Conservation (phyloP, 2,888 invertebrate species). For the Drosophila tripunctata region DNA sequence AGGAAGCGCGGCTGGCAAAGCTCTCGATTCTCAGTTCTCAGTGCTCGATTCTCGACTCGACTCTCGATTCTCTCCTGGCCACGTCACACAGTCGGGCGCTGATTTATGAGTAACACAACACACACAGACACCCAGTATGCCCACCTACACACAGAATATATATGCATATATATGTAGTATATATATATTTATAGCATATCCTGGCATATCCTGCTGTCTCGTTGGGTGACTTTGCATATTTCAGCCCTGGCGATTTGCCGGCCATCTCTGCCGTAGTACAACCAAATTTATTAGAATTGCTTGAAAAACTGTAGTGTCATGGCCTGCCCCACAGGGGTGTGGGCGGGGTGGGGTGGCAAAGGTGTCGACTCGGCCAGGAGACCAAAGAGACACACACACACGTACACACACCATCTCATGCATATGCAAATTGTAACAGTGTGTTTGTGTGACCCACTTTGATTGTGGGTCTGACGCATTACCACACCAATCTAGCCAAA, state of each 20-base stretch:
- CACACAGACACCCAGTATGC: constrained; percentile 36
- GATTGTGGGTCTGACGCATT: constrained; percentile 63
- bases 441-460: constrained; percentile 66
- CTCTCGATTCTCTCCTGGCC: background rate
- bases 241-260: constrained; percentile 48
- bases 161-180: constrained; percentile 11
- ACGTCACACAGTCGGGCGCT: constrained; percentile 49
- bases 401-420: constrained; percentile 47
- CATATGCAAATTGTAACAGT: constrained; percentile 72
- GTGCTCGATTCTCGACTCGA: constrained; percentile 6
- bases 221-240: constrained; percentile 72
- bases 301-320: constrained; percentile 63
- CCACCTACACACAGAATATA: constrained; percentile 26
- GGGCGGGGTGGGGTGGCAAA: background rate
- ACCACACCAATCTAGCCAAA: background rate
- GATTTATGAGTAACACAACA: constrained; percentile 56
- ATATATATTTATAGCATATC: constrained; percentile 28
- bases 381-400: constrained; percentile 25
- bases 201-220: constrained; percentile 49
- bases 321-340: constrained; percentile 17
- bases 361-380: constrained; percentile 28
- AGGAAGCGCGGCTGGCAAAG: constrained; percentile 24
- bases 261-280: constrained; percentile 33
- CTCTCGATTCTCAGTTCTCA: constrained; percentile 23
- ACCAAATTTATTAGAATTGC: constrained; percentile 69